phyloP scores from a whole-genome alignment of 2,113 vertebrate genomes.

The Narcine bancroftii region DNA sequence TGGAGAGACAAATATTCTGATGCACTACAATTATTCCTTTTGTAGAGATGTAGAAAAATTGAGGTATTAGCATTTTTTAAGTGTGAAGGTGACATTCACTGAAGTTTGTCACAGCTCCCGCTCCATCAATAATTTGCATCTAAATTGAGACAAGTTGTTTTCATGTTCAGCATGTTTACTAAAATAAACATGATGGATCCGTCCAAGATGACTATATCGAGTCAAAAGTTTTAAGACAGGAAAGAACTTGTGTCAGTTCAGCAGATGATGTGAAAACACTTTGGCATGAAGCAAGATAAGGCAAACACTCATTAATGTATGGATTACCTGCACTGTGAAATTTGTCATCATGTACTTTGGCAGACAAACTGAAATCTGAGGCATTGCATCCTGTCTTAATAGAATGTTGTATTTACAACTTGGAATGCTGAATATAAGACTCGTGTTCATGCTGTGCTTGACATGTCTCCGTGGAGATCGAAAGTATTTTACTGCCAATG shows the following conservation, averaged over 20 bases:
- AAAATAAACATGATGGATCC: not conserved
- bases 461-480: not conserved
- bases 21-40: not conserved
- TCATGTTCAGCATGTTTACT: conserved; percentile 23
- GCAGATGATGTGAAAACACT: not conserved
- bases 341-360: not conserved
- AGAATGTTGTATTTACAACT: not conserved
- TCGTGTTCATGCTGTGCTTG: not conserved
- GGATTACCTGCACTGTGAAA: conserved; percentile 2
- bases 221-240: not conserved
- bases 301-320: not conserved
- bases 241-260: not conserved
- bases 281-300: not conserved
- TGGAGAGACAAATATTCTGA: not conserved
- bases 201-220: not conserved
- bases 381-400: not conserved
- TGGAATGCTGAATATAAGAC: not conserved
- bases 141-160: conserved; percentile 6
- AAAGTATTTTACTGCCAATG: not conserved
- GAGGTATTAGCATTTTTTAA: not conserved
- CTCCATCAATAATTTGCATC: conserved; percentile 18
- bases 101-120: conserved; percentile 3
- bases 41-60: not conserved
- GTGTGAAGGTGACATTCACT: conserved; percentile 34
- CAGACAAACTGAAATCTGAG: not conserved